Evolutionary conservation across 2,888 invertebrate genomes (phyloP).

Genomic region (Philereme vetulata): DNA sequence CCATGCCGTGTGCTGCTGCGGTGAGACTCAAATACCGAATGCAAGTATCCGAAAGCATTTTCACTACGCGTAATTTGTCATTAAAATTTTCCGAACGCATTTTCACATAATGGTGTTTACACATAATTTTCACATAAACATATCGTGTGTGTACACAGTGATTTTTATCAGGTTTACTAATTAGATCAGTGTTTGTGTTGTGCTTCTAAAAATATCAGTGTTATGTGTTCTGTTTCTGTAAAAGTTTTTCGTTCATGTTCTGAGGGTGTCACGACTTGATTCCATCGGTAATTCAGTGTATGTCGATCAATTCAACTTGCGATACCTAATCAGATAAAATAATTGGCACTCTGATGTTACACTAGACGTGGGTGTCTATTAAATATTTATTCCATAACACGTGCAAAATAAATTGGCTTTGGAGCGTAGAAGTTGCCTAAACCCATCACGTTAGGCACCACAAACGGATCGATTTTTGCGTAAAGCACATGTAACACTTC

Average conservation of each 20-base stretch:
- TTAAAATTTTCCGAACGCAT: slow-evolving; percentile 1
- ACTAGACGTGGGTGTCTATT: background rate
- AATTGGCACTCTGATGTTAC: background rate
- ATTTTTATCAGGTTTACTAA: background rate
- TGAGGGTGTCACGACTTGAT: background rate
- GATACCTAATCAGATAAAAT: slow-evolving; percentile 4
- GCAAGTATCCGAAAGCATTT: slow-evolving; percentile 66
- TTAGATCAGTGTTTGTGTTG: slow-evolving; percentile 12
- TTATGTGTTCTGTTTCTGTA: background rate
- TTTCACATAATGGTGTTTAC: slow-evolving; percentile 3
- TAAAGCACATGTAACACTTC: slow-evolving; percentile 29
- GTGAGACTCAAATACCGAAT: slow-evolving; percentile 68
- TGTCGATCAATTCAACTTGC: slow-evolving; percentile 8
- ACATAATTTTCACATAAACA: too few relatives aligned
- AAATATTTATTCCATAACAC: background rate
- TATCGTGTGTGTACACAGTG: background rate
- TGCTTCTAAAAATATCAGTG: background rate
- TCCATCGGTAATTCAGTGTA: background rate
- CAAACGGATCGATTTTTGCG: slow-evolving; percentile 29
- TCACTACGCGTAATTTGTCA: slow-evolving; percentile 1
- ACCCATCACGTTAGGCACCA: slow-evolving; percentile 17
- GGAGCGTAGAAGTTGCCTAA: slow-evolving; percentile 10
- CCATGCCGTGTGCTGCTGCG: slow-evolving; percentile 75
- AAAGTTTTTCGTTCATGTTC: background rate
- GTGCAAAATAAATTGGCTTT: background rate